phyloP scores from a whole-genome alignment of 2,888 invertebrate genomes.

The Serripes groenlandicus region DNA sequence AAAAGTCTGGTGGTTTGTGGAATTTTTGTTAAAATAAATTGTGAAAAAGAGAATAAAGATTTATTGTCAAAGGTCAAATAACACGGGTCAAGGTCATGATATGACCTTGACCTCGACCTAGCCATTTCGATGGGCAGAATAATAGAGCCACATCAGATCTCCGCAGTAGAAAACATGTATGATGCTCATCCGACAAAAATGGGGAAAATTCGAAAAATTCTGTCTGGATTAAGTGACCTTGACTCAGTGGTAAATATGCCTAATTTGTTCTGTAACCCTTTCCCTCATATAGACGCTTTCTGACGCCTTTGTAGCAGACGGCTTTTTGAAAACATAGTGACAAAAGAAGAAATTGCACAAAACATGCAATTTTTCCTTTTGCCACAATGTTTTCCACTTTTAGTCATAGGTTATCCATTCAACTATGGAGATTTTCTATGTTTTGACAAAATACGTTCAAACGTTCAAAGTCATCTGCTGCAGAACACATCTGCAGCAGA shows the following conservation, averaged over 20 bases:
- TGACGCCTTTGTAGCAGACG: background rate
- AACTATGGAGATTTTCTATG: no score
- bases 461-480: no score
- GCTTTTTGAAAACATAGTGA: background rate
- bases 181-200: constrained; percentile 76
- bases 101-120: constrained; percentile 59
- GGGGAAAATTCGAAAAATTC: constrained; percentile 76
- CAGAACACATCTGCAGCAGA: no score
- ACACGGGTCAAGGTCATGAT: constrained; percentile 34
- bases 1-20: no score
- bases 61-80: background rate
- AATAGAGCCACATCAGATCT: constrained; percentile 61
- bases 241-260: constrained; percentile 81
- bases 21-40: no score
- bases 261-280: no score
- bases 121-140: constrained; percentile 65
- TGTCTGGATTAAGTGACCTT: constrained; percentile 81
- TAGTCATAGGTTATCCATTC: no score
- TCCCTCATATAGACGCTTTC: no score
- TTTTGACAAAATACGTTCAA: no score
- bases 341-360: background rate
- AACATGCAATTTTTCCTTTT: background rate
- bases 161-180: constrained; percentile 75
- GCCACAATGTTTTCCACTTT: background rate
- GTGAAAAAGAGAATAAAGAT: background rate